Evolutionary conservation across 2,797 vertebrate genomes (phyloP).

Genomic region (Hippocampus kuda): DNA sequence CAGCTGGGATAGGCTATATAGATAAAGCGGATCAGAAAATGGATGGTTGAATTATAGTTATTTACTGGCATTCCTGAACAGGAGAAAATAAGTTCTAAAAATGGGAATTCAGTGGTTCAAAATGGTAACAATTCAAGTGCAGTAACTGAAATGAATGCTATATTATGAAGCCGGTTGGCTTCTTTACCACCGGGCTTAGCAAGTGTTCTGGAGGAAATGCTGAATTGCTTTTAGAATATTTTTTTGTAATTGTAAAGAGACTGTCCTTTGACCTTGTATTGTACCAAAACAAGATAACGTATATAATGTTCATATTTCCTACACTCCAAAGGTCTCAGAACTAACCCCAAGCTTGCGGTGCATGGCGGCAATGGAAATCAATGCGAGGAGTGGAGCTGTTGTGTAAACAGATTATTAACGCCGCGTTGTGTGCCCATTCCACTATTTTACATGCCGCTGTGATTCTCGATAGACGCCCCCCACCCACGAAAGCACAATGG

Average conservation of each 20-base stretch:
- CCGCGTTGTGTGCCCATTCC: conserved; percentile 50
- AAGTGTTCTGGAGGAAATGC: too few species aligned
- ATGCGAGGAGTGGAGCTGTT: conserved; percentile 41
- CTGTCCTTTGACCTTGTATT: background rate
- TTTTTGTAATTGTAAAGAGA: background rate
- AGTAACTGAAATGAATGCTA: too few species aligned
- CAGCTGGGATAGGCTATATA: too few species aligned
- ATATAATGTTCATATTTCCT: background rate
- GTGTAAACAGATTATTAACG: conserved; percentile 64
- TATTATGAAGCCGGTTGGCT: too few species aligned
- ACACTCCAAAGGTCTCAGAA: conserved; percentile 4
- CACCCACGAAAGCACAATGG: conserved; percentile 44
- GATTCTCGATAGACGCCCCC: conserved; percentile 57
- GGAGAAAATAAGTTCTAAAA: too few species aligned
- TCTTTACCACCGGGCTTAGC: too few species aligned
- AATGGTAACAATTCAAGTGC: too few species aligned
- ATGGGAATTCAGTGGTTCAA: too few species aligned
- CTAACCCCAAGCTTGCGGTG: conserved; percentile 18
- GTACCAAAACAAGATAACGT: background rate
- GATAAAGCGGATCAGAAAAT: too few species aligned
- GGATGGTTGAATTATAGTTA: too few species aligned
- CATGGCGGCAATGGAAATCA: conserved; percentile 51
- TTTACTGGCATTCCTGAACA: too few species aligned
- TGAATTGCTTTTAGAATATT: background rate
- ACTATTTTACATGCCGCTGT: conserved; percentile 59